Conservation (phyloP, 2,888 invertebrate genomes). For the Steinernema scapterisci region DNA sequence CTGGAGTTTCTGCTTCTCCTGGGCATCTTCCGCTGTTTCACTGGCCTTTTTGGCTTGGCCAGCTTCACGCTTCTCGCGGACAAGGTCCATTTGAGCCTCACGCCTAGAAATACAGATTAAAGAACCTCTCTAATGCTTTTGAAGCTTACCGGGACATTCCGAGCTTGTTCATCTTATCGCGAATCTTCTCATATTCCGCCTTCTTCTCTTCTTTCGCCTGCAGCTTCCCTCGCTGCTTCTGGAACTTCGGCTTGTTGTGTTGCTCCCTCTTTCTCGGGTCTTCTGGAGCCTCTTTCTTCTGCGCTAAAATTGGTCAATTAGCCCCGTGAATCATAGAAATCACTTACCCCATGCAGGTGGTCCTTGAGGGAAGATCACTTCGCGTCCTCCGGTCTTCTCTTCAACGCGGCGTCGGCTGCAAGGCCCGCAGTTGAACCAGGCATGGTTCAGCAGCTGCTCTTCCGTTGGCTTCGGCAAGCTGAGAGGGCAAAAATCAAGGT, state of each 20-base stretch:
- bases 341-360: not conserved
- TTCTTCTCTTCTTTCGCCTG: conserved; percentile 8
- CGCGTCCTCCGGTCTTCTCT: not conserved
- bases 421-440: not conserved
- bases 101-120: not conserved
- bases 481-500: not conserved
- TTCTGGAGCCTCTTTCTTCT: not conserved
- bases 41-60: no score
- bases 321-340: not conserved
- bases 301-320: not conserved
- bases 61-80: not conserved
- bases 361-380: not conserved
- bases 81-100: not conserved
- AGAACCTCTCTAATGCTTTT: not conserved
- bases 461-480: not conserved
- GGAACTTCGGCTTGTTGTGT: no score
- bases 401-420: not conserved
- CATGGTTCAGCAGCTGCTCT: not conserved
- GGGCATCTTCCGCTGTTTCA: not conserved
- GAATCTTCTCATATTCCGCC: not conserved
- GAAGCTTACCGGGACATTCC: not conserved
- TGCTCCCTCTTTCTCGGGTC: no score
- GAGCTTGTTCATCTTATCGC: not conserved
- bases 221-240: not conserved
- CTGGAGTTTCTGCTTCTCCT: conserved; percentile 13